These are phyloP conservation scores for Conus ventricosus DNA, from an alignment of 1,140 invertebrate genomes.

Conservation along the genomic window DNA sequence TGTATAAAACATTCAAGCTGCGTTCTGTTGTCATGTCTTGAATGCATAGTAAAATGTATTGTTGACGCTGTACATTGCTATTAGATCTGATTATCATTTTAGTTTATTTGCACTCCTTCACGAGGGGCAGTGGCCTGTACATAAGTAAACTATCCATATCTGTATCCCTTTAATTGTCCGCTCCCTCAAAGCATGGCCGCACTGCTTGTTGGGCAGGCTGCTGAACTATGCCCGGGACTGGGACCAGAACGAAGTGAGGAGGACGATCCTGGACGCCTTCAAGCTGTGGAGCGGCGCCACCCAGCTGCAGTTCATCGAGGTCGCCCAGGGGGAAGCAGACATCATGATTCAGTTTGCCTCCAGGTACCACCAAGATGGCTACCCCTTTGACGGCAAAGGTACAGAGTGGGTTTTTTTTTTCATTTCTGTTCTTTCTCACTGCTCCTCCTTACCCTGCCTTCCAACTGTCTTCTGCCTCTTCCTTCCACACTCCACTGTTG, in stretches of 20 bases:
- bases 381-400: conserved; percentile 73
- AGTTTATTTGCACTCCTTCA: background rate
- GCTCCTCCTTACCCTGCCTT: no score
- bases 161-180: background rate
- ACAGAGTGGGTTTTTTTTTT: background rate
- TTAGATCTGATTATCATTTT: background rate
- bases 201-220: conserved; percentile 45
- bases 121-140: background rate
- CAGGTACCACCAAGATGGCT: conserved; percentile 69
- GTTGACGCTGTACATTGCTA: no score
- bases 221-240: conserved; percentile 62
- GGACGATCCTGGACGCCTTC: conserved; percentile 62
- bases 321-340: conserved; percentile 57
- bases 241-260: conserved; percentile 40
- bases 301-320: conserved; percentile 64
- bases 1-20: no score
- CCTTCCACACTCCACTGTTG: no score
- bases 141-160: background rate
- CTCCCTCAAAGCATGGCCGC: no score
- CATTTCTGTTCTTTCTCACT: background rate
- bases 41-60: no score
- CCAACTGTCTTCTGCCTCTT: no score
- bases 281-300: conserved; percentile 68
- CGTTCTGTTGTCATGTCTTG: no score
- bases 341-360: conserved; percentile 69